Base-by-base conservation (phyloP, 2,113 vertebrate genomes). In the Rhabdomys dilectus region DNA sequence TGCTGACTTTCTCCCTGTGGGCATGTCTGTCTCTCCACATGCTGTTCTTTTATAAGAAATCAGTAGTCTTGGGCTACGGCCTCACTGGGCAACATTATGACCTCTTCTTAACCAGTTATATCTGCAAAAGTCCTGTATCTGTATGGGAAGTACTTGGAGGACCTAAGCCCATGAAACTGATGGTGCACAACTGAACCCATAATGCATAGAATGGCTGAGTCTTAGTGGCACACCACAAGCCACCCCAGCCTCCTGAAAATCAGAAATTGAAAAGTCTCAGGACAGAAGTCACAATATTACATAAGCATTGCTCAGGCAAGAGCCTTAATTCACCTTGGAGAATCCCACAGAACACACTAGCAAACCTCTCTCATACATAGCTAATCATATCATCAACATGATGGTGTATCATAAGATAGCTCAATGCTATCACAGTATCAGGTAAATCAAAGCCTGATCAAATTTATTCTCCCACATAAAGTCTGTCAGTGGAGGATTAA, bases 181-280 rank as follows among this genome's bases (percentile, higher is more conserved):
- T 34, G 29, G 1, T 11, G 5, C 80, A 93, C 2, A 73, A 42
- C 11, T 56, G 16, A 64, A 42, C 36, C 72, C 19, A 42, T 34
- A 70, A 62, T 39, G 6, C 36, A 36, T 22, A 24, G 21, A 73
- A 92, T 75, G 42, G 6, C 45, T 29, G 60, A 70, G 60, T 29
- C 3, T 36, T 11, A 34, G n/a, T 1, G 29, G 13, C 29, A 8
- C 7, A 39, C 48, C 6, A 1, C 10, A 29, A 51, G 13, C 1
- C 16, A 42, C 12, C 34, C 58, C 24, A 24, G 19, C 22, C 17
- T 60, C 45, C 39, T 11, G 39, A 77, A 17, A 48, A 72, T 8
- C 48, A 77, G 39, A 77, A 48, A 22, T 70, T 56, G 36, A 81
- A 34, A 24, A 72, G 58, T 45, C 68, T 66, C 22, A 36, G 26